These are phyloP conservation scores for Cairina moschata DNA, from an alignment of 2,113 vertebrate genomes.

Conservation along the genomic window DNA sequence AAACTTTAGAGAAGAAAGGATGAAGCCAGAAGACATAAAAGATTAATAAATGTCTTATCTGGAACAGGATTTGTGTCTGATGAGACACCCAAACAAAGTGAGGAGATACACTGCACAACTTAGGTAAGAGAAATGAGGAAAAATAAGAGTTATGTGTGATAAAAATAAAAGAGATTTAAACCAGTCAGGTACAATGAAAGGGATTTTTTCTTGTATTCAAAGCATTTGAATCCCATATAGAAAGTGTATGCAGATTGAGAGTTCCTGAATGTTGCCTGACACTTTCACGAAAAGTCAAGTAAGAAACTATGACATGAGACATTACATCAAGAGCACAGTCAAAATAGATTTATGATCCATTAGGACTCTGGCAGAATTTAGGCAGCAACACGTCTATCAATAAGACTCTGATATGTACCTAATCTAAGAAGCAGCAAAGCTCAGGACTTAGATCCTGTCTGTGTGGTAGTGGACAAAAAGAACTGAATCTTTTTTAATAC, in stretches of 20 bases:
- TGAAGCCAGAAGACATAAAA: neutral
- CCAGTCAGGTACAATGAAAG: neutral
- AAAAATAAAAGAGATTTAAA: neutral
- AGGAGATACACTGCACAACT: neutral
- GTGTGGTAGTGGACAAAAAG: neutral
- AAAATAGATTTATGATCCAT: neutral
- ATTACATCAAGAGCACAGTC: neutral
- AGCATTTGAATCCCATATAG: neutral
- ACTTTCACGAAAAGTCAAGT: neutral
- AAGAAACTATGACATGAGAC: neutral
- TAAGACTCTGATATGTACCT: neutral
- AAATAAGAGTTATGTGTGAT: neutral
- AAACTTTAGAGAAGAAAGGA: neutral
- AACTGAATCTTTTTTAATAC: neutral
- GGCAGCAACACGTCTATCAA: neutral
- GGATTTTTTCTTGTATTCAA: neutral
- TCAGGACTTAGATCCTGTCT: neutral
- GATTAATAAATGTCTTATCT: neutral
- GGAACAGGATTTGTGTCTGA: neutral
- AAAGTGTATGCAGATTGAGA: neutral
- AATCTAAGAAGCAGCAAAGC: neutral
- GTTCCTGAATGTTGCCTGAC: neutral
- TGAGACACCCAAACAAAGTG: neutral
- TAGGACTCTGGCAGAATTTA: neutral
- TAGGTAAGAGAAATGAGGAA: neutral